Evolutionary conservation across 2,888 invertebrate species (phyloP).

Genomic region (Notocelia uddmanniana): DNA sequence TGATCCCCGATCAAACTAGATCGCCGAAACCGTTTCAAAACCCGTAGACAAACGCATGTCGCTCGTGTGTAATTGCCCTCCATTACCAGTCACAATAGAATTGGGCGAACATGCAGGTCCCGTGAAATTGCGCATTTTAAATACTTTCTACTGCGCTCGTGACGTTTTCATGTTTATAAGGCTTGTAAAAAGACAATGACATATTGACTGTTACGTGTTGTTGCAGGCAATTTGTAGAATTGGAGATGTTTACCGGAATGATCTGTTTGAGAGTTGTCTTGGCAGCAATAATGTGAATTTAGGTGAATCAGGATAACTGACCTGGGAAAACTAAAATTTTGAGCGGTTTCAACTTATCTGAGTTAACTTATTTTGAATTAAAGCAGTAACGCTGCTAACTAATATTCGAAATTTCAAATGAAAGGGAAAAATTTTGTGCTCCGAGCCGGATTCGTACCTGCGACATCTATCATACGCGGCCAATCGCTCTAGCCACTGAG

Average conservation of each 20-base stretch:
- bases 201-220: slow-evolving; percentile 36
- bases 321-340: too few relatives aligned
- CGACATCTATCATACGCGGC: too few relatives aligned
- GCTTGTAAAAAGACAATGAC: slow-evolving; percentile 42
- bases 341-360: not conserved
- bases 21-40: slow-evolving; percentile 45
- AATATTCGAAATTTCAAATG: too few relatives aligned
- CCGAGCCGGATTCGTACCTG: too few relatives aligned
- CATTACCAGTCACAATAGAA: slow-evolving; percentile 82
- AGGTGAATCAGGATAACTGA: not conserved
- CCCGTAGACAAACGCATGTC: slow-evolving; percentile 53
- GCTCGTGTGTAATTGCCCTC: slow-evolving; percentile 70
- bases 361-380: too few relatives aligned
- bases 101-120: slow-evolving; percentile 76
- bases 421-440: too few relatives aligned
- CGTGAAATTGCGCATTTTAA: slow-evolving; percentile 83
- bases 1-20: slow-evolving; percentile 31
- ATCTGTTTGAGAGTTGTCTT: slow-evolving; percentile 13
- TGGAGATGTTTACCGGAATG: slow-evolving; percentile 14
- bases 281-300: not conserved
- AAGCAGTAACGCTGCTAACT: too few relatives aligned
- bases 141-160: slow-evolving; percentile 73
- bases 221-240: slow-evolving; percentile 27
- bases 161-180: slow-evolving; percentile 38
- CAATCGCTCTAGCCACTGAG: too few relatives aligned